Base-by-base conservation (phyloP, 1,140 invertebrate species). In the Arctopsyche grandis region DNA sequence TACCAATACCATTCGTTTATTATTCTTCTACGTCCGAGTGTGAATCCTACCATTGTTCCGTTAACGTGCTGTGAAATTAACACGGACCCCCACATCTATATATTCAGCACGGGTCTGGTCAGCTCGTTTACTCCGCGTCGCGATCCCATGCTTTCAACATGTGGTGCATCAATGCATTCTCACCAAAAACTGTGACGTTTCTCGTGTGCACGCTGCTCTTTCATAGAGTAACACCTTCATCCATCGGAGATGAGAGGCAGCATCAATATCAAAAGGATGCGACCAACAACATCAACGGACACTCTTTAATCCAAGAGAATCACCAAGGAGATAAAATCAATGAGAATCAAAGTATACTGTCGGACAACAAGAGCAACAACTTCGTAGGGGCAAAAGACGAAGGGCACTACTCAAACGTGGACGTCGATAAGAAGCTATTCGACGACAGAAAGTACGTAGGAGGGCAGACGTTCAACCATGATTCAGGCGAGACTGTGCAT, bases 41-140 rank as follows among this genome's bases (percentile, higher is more conserved):
- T 85, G 84, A 84, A 88, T 89, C 88, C 88, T 87, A 86, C 84
- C 84, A 88, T 89, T 89, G 87, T 89, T 70, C 78, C 80, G 38
- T 77, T 86, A 85, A 89, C 84, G 78, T 75, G 81, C 85, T 86
- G 84, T 86, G 87, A 88, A 89, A 84, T 85, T 82, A 84, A 85
- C 85, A 83, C 84, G 83, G 85, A 84, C 26, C 85, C 80, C 69
- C 79, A 81, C 74, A 84, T 87, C 88, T 89, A 89, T 87, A 82
- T 78, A 82, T 63, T 78, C 22, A 1, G 63, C 22, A 0, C 56
- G 48, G 22, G 21, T 74, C 56, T 58, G 46, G 44, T 16, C 16
- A 21, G 12, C 75, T n/a, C 56, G 78, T 77, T 82, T 82, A 82
- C 74, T 82, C 77, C 75, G 24, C 71, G 56, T 76, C 69, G 71